phyloP scores from a whole-genome alignment of 2,797 vertebrate species.

The Delichon dasypus region DNA sequence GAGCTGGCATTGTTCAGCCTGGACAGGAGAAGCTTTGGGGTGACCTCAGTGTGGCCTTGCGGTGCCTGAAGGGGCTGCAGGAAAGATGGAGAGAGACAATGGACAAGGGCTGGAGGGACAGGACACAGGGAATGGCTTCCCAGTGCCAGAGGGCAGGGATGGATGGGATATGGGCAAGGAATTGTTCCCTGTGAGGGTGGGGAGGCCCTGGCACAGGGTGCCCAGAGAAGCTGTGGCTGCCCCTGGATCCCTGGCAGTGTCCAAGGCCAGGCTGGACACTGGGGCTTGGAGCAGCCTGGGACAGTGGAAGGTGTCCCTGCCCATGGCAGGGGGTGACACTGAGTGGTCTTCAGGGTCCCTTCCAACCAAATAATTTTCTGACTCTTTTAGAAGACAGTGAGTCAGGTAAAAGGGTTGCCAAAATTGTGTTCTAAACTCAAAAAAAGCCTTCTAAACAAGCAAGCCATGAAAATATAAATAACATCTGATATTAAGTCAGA shows the following conservation, averaged over 20 bases:
- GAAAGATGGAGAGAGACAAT: neutral
- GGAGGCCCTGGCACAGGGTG: neutral
- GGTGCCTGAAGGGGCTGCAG: neutral
- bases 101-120: neutral
- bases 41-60: neutral
- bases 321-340: no score
- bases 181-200: neutral
- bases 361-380: neutral
- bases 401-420: neutral
- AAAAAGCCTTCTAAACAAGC: neutral
- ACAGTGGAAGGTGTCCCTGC: no score
- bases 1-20: neutral
- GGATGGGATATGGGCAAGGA: neutral
- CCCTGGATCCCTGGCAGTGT: neutral
- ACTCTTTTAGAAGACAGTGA: neutral
- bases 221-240: neutral
- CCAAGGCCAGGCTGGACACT: neutral
- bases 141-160: neutral
- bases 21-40: neutral
- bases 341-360: fast-evolving
- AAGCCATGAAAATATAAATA: neutral
- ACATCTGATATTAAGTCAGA: neutral
- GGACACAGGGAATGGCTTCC: neutral
- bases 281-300: neutral
- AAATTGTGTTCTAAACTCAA: neutral